These are phyloP conservation scores for Drosophila rellima DNA, from an alignment of 2,888 invertebrate species.

Conservation along the genomic window DNA sequence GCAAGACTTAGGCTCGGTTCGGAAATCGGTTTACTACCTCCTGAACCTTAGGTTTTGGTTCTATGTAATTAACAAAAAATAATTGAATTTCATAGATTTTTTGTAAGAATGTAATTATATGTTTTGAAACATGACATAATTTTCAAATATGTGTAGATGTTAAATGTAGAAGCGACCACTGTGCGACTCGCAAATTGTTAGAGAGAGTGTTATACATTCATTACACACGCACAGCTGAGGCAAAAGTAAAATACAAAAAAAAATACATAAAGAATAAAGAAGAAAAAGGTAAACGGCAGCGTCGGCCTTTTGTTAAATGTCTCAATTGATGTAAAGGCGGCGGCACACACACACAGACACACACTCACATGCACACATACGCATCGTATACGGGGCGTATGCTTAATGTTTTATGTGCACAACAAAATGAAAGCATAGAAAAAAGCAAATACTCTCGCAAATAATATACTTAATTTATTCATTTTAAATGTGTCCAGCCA, in stretches of 20 bases:
- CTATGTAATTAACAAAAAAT: too few species aligned
- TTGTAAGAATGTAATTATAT: too few species aligned
- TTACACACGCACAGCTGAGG: constrained; percentile 50
- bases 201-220: constrained; percentile 63
- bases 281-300: constrained; percentile 66
- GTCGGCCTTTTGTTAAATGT: constrained; percentile 75
- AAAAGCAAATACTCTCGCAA: constrained; percentile 37
- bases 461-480: constrained; percentile 69
- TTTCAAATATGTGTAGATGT: too few species aligned
- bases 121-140: too few species aligned
- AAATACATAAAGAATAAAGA: not conserved
- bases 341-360: constrained; percentile 8
- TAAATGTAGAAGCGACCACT: too few species aligned
- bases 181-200: constrained; percentile 31
- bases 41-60: too few species aligned
- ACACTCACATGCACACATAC: not conserved
- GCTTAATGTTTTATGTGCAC: constrained; percentile 57
- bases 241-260: not conserved
- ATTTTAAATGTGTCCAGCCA: constrained; percentile 37
- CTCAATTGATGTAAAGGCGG: constrained; percentile 68
- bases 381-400: constrained; percentile 46
- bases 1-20: too few species aligned
- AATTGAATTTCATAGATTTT: too few species aligned
- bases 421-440: constrained; percentile 19
- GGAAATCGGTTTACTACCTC: too few species aligned